Evolutionary conservation across 2,888 invertebrate species (phyloP).

Genomic region (Drosophila suboccidentalis): DNA sequence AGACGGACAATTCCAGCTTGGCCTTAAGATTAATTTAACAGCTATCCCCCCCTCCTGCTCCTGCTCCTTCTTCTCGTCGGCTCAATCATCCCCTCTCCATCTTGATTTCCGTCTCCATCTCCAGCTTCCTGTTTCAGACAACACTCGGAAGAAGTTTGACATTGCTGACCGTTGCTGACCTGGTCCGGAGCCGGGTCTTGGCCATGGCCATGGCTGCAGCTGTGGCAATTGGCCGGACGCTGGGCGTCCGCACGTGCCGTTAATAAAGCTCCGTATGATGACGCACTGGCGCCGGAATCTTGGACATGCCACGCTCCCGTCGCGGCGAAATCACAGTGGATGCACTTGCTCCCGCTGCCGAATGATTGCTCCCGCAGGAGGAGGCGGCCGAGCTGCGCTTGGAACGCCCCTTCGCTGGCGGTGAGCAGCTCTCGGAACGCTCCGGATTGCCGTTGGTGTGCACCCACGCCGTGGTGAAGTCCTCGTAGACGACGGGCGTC

Average conservation of each 20-base stretch:
- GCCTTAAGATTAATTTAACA: conserved; percentile 53
- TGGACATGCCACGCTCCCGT: conserved; percentile 84
- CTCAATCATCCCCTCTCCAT: conserved; percentile 20
- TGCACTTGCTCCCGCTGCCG: conserved; percentile 76
- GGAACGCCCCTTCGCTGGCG: conserved; percentile 83
- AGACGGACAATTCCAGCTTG: conserved; percentile 68
- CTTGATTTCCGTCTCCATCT: not conserved
- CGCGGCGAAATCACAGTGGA: conserved; percentile 78
- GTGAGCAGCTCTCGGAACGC: conserved; percentile 87
- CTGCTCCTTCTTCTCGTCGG: not conserved
- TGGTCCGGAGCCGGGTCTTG: conserved; percentile 25
- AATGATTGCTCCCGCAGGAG: conserved; percentile 83
- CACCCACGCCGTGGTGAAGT: conserved; percentile 90
- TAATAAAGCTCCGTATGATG: conserved; percentile 85
- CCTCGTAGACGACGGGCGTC: conserved; percentile 88
- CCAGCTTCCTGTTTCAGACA: conserved; percentile 35
- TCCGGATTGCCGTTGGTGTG: conserved; percentile 90
- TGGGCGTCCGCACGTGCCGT: conserved; percentile 73
- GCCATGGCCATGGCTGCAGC: conserved; percentile 3
- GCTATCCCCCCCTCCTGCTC: conserved; percentile 24
- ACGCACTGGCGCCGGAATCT: conserved; percentile 85
- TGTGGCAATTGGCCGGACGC: conserved; percentile 54
- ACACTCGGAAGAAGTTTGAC: conserved; percentile 55
- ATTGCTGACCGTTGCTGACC: conserved; percentile 42
- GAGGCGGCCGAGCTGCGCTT: conserved; percentile 85